A percentile compares a stretch with the other conserved stretches of the same genome.
phyloP scores from a whole-genome alignment of 2,797 vertebrate species.

The Pangasius sanitwongsei region DNA sequence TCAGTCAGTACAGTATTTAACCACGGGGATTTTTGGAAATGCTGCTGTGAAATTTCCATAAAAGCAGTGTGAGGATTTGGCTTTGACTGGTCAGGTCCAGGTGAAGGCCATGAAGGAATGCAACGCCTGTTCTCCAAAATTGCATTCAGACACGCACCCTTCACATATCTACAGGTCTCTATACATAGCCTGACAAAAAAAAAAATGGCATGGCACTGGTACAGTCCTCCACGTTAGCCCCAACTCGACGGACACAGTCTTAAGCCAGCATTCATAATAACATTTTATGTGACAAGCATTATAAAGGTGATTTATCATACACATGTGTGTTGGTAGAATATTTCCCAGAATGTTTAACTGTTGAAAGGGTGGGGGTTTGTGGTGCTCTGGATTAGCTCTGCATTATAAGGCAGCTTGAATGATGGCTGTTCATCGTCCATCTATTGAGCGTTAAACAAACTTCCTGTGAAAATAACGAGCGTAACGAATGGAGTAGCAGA shows the following conservation, averaged over 20 bases:
- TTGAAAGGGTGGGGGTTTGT: constrained; percentile 32
- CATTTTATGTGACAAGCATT: constrained; percentile 81
- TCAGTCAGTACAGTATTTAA: constrained; percentile 63
- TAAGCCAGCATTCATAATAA: constrained; percentile 72
- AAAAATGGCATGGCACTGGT: constrained; percentile 25
- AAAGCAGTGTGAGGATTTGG: constrained; percentile 56
- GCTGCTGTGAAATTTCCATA: constrained; percentile 68
- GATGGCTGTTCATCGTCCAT: constrained; percentile 60
- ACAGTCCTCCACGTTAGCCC: constrained; percentile 53
- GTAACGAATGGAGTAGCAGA: constrained; percentile 62
- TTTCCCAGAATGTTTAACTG: constrained; percentile 71
- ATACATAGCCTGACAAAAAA: constrained; percentile 70
- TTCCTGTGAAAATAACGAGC: constrained; percentile 71
- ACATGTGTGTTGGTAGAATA: constrained; percentile 72
- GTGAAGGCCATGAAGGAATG: constrained; percentile 68
- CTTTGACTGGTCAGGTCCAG: constrained; percentile 67
- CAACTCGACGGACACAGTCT: constrained; percentile 70
- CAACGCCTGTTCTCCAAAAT: constrained; percentile 69
- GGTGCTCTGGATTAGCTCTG: constrained; percentile 63
- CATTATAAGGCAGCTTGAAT: constrained; percentile 65
- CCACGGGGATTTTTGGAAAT: constrained; percentile 55
- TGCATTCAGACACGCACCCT: constrained; percentile 78
- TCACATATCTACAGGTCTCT: constrained; percentile 67
- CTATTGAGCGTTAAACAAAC: constrained; percentile 69
- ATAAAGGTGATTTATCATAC: constrained; percentile 78